phyloP scores from a whole-genome alignment of 1,140 invertebrate genomes.

The Drosophila malerkotliana region DNA sequence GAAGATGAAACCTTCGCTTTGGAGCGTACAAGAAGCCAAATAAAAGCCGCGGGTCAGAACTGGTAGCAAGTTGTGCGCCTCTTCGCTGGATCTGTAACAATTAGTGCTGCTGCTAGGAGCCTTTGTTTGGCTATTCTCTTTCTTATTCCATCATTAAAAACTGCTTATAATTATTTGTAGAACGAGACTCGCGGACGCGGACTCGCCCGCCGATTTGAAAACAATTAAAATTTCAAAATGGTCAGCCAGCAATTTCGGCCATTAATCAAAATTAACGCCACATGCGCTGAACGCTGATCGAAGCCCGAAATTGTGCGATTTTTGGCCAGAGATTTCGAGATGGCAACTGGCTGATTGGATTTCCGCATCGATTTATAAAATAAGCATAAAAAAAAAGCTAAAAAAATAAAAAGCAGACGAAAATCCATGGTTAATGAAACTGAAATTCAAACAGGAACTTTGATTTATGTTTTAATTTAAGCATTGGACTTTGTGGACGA shows the following conservation, averaged over 20 bases:
- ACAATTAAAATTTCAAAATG: conserved; percentile 79
- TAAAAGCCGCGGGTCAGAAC: conserved; percentile 64
- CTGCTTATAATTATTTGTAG: conserved; percentile 82
- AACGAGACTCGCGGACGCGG: conserved; percentile 69
- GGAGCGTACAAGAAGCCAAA: conserved; percentile 30
- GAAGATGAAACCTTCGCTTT: conserved; percentile 26
- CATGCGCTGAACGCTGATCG: conserved; percentile 62
- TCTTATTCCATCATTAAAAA: conserved; percentile 69
- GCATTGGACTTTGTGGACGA: conserved; percentile 28
- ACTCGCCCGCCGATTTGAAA: conserved; percentile 78
- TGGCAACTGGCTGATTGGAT: conserved; percentile 56
- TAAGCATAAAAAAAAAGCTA: neutral
- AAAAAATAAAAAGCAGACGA: conserved; percentile 36
- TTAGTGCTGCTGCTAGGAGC: conserved; percentile 72
- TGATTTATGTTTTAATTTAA: conserved; percentile 63
- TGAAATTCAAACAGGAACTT: conserved; percentile 38
- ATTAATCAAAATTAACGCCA: conserved; percentile 83
- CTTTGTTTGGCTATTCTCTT: conserved; percentile 69
- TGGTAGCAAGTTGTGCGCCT: conserved; percentile 74
- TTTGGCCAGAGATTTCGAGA: conserved; percentile 42
- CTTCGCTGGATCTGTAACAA: conserved; percentile 76
- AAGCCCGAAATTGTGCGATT: conserved; percentile 40
- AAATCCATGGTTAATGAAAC: conserved; percentile 41
- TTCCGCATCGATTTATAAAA: conserved; percentile 69
- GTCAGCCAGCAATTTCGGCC: conserved; percentile 72